Base-by-base conservation (phyloP, 2,888 invertebrate genomes). In the Hylaea fasciaria region DNA sequence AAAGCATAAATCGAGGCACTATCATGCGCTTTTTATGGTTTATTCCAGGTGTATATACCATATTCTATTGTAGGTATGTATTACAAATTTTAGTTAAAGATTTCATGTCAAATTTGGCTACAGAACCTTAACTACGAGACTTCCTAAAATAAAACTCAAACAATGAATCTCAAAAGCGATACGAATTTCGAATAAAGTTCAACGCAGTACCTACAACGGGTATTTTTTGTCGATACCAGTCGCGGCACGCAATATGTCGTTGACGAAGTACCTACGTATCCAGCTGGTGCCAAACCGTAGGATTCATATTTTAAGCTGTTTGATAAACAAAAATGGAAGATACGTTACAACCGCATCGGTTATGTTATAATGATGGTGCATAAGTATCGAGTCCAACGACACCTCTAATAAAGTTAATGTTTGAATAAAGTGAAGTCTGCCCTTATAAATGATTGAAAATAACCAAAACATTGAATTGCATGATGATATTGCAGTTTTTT, bases 191-290 rank as follows among this genome's bases (percentile, higher is more conserved):
- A 45, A 57, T 35, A 51, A 29, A 44, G 48, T 57, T 16, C 49
- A 50, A 17, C n/a, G 44, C 29, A 57, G 50, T 37, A 22, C 22
- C 13, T 40, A 51, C 13, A 35, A 13, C 29, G 57, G 35, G 50
- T 62, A 65, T 79, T 81, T 82, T 84, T 82, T 76, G 72, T 67
- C 72, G 69, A 68, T 68, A 71, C 72, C 69, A 71, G 66, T 70
- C 64, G 66, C 66, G 62, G 73, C 62, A 67, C 77, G 71, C 82
- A 83, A 82, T 81, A 76, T 84, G 83, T 78, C 78, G 73, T 64
- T 78, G 73, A 73, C 76, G 32, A 40, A 50, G 41, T 17, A 46
- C 68, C 67, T 62, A 66, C 63, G 67, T 48, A 61, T 68, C 65
- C 74, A 75, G 72, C 74, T 72, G 77, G 54, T 63, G 69, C 68